Evolutionary conservation across 1,140 invertebrate genomes (phyloP).

Genomic region (Orius laevigatus): DNA sequence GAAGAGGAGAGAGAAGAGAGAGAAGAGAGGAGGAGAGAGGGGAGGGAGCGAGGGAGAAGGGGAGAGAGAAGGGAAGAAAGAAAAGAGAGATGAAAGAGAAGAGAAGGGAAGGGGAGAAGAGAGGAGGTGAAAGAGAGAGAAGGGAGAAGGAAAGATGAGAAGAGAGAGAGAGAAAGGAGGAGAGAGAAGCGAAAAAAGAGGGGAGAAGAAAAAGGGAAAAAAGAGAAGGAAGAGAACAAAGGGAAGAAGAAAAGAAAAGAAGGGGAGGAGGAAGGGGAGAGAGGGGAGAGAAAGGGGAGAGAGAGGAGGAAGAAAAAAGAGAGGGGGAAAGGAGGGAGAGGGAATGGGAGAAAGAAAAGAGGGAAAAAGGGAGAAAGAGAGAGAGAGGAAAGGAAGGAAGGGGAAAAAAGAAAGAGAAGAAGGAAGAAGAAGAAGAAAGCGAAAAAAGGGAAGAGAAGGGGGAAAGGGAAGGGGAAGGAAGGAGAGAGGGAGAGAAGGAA

Average conservation of each 20-base stretch:
- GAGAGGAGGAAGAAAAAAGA: not conserved
- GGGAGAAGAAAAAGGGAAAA: conserved; percentile 2
- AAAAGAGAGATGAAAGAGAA: not conserved
- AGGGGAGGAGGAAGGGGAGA: too few species aligned
- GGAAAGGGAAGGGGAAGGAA: not conserved
- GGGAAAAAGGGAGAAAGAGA: not conserved
- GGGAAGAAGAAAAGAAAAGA: not conserved
- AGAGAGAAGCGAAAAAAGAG: not conserved
- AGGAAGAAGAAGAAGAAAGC: not conserved
- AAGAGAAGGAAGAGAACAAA: conserved; percentile 1
- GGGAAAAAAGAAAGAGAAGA: too few species aligned
- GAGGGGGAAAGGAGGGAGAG: not conserved
- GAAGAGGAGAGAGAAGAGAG: not conserved
- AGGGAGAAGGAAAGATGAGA: not conserved
- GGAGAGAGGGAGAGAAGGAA: not conserved
- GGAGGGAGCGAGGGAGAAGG: not conserved
- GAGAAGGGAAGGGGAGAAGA: not conserved
- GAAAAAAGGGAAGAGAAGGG: not conserved
- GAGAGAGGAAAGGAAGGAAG: too few species aligned
- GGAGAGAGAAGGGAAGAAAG: not conserved
- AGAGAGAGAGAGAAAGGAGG: not conserved
- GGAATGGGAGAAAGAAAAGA: not conserved
- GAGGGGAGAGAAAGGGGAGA: not conserved
- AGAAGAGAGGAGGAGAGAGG: not conserved
- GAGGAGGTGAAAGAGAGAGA: not conserved